Percentiles rank a stretch among this genome's conserved stretches.
Evolutionary conservation across 1,140 invertebrate species (phyloP).

Genomic region (Carposina sasakii): DNA sequence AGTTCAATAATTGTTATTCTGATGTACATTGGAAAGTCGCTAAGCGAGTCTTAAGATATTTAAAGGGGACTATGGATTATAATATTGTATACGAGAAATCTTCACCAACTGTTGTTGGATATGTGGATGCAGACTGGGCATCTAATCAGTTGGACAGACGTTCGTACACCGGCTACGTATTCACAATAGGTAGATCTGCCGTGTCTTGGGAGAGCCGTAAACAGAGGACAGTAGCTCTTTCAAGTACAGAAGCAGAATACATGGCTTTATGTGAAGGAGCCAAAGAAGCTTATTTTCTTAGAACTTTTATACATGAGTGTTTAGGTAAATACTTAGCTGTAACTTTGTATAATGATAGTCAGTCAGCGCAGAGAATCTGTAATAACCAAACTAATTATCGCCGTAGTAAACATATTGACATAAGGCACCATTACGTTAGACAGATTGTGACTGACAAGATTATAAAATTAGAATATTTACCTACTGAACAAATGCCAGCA

Average conservation of each 20-base stretch:
- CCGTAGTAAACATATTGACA: slow-evolving; percentile 15
- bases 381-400: slow-evolving; percentile 9
- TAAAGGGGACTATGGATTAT: slow-evolving; percentile 8
- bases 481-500: slow-evolving; percentile 10
- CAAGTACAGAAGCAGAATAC: slow-evolving; percentile 38
- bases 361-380: slow-evolving; percentile 4
- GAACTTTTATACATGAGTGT: slow-evolving; percentile 6
- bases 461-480: slow-evolving; percentile 14
- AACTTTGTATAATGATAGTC: slow-evolving; percentile 6
- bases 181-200: slow-evolving; percentile 25
- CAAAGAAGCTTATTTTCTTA: slow-evolving; percentile 32
- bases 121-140: slow-evolving; percentile 46
- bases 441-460: slow-evolving; percentile 13
- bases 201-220: slow-evolving; percentile 43
- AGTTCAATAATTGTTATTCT: slow-evolving; percentile 8
- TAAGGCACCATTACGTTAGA: slow-evolving; percentile 16
- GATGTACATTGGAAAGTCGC: slow-evolving; percentile 8
- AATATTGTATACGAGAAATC: neutral
- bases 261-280: slow-evolving; percentile 33
- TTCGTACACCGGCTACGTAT: slow-evolving; percentile 48
- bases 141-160: slow-evolving; percentile 25
- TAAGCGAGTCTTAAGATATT: slow-evolving; percentile 8
- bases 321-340: slow-evolving; percentile 2
- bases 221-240: slow-evolving; percentile 46
- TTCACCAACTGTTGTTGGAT: slow-evolving; percentile 10